A percentile compares a stretch with the other conserved stretches of the same genome.
Evolutionary conservation across 2,113 vertebrate genomes (phyloP).

Genomic region (Eulacestoma nigropectus): DNA sequence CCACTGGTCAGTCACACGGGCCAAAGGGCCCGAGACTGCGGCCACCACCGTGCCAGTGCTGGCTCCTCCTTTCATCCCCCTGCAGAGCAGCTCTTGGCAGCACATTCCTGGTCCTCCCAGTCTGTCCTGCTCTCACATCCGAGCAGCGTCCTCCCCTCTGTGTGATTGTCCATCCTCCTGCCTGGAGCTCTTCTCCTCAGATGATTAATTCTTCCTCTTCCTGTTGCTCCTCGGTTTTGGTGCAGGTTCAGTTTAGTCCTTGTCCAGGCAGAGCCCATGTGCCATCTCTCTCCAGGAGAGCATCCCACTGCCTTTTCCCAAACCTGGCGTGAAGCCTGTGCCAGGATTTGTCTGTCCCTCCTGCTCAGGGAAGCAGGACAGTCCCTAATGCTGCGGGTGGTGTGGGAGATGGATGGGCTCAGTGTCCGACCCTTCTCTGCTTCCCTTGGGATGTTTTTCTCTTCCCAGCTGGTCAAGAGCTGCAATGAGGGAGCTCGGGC

Average conservation of each 20-base stretch:
- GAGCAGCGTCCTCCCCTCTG: background rate
- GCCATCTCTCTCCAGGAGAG: background rate
- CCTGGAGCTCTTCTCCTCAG: background rate
- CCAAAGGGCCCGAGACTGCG: fast-evolving
- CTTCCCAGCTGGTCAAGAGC: slow-evolving; percentile 80
- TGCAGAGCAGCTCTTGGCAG: background rate
- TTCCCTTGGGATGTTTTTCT: background rate
- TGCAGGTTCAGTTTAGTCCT: background rate
- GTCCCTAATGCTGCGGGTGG: background rate
- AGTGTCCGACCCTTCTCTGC: fast-evolving
- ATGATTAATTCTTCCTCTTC: background rate
- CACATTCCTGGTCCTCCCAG: background rate
- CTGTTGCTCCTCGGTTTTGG: background rate
- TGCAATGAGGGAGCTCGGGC: slow-evolving; percentile 90
- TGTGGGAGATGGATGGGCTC: background rate
- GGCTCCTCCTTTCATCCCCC: background rate
- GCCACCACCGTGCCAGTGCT: fast-evolving
- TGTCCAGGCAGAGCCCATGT: background rate
- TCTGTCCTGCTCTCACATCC: background rate
- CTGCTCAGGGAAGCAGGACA: background rate
- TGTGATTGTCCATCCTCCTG: background rate
- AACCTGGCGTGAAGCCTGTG: background rate
- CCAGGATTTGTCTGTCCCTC: background rate
- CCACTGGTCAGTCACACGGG: background rate
- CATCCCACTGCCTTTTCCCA: background rate